Base-by-base conservation (phyloP, 2,797 vertebrate genomes). In the Holocentrus rufus region DNA sequence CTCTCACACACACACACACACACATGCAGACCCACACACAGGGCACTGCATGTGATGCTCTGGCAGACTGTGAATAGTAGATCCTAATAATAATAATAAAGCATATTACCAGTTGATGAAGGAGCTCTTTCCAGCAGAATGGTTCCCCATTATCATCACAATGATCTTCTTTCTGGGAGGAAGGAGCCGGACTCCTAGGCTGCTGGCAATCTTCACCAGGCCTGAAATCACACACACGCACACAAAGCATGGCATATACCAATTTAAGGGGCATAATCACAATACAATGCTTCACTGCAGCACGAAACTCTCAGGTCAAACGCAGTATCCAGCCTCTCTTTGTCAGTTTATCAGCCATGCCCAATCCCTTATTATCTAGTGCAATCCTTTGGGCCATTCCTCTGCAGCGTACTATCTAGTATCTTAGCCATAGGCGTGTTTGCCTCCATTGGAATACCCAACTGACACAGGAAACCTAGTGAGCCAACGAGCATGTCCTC, bases 81-180 rank as follows among this genome's bases (percentile, higher is more conserved):
- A 69, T 36, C 58, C 17, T 14, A 44, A 64, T 10, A 31, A 56
- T 44, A 49, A 59, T 39, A 73, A 60, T n/a, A 2, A 30, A n/a
- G 23, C 22, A 46, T 18, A 30, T 92, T 93, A 95, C 94, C 95
- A 95, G 88, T 95, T 95, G 86, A 95, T 95, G 79, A 95, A 95
- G 70, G 94, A 94, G 87, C 94, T 95, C 83, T 95, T 95, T 60
- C 94, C 94, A 25, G 95, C 94, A 9, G 94, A 95, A 79, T 95
- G 95, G 87, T 94, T 95, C 7, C 94, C 94, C 93, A 94, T 92
- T 73, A 95, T 94, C 94, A 94, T 93, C 79, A 95, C 93, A 2
- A 90, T 90, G 52, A 95, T 94, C 88, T 95, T 95, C 88, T 94
- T 94, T 57, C 91, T 91, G 7, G 94, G 94, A 60, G 94, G 92